These are phyloP conservation scores for Tiliacea citrago DNA, from an alignment of 2,888 invertebrate genomes.

Conservation along the genomic window DNA sequence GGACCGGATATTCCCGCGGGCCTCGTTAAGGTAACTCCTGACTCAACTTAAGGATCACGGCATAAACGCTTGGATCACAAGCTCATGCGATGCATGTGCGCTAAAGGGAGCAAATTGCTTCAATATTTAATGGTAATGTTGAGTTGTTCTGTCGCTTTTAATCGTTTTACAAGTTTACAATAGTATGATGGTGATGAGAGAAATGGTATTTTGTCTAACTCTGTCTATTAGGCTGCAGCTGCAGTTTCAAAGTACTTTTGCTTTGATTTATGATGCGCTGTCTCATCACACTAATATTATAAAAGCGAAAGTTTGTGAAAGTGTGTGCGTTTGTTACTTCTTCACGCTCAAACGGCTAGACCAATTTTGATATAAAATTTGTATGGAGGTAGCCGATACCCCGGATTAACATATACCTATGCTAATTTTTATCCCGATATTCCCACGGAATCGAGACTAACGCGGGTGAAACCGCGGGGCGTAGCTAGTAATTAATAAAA, in stretches of 20 bases:
- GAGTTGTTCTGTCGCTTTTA: slow-evolving; percentile 1
- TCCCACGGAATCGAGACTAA: too few relatives aligned
- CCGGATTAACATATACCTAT: too few relatives aligned
- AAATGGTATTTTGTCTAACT: not conserved
- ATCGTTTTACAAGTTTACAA: slow-evolving; percentile 18
- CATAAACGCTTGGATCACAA: slow-evolving; percentile 69
- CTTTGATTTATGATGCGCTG: too few relatives aligned
- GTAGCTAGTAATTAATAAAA: too few relatives aligned
- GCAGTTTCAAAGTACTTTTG: not conserved
- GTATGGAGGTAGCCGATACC: too few relatives aligned
- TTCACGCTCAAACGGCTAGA: too few relatives aligned
- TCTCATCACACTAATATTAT: too few relatives aligned
- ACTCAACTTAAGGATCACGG: slow-evolving; percentile 71
- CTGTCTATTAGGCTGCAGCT: not conserved
- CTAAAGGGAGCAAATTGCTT: slow-evolving; percentile 64
- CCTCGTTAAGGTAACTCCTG: slow-evolving; percentile 71
- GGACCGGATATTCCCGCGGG: slow-evolving; percentile 67
- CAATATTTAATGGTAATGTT: slow-evolving; percentile 44
- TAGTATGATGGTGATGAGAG: not conserved
- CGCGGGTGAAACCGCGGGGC: too few relatives aligned
- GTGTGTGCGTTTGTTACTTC: too few relatives aligned
- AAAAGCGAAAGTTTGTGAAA: too few relatives aligned
- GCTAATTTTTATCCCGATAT: too few relatives aligned
- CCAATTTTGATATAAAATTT: too few relatives aligned
- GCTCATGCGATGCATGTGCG: slow-evolving; percentile 54